Percentiles rank a stretch among this genome's conserved stretches.
Evolutionary conservation across 2,888 invertebrate genomes (phyloP).

Genomic region (Orthosia incerta): DNA sequence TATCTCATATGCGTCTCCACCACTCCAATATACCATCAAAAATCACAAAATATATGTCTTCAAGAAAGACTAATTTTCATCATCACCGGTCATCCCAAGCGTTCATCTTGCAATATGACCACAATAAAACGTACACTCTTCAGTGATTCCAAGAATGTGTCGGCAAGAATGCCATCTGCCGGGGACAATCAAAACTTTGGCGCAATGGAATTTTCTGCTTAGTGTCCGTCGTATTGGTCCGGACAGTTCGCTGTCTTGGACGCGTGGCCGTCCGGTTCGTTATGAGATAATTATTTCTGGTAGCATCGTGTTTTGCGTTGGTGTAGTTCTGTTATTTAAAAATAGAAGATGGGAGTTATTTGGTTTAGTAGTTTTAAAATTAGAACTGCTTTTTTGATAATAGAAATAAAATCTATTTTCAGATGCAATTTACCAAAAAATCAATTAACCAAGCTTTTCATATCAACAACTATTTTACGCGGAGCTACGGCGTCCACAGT

Average conservation of each 20-base stretch:
- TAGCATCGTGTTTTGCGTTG: conserved; percentile 28
- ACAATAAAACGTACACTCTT: conserved; percentile 87
- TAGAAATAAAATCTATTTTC: neutral
- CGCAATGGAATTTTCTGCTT: conserved; percentile 89
- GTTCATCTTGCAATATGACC: conserved; percentile 76
- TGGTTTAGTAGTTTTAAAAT: neutral
- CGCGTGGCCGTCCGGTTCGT: conserved; percentile 57
- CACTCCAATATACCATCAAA: no score
- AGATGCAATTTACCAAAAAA: neutral
- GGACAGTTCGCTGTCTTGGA: conserved; percentile 79
- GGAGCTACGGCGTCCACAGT: no score
- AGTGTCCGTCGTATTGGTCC: conserved; percentile 84
- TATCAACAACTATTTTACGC: neutral
- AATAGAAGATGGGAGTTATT: neutral
- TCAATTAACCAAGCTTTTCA: neutral
- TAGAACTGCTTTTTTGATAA: neutral
- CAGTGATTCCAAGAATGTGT: conserved; percentile 85
- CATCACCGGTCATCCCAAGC: conserved; percentile 14
- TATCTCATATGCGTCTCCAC: neutral
- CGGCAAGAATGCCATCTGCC: conserved; percentile 90
- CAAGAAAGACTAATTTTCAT: neutral
- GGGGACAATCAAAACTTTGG: conserved; percentile 91
- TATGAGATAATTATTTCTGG: conserved; percentile 61
- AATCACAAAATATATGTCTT: neutral
- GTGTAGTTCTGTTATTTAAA: neutral